A percentile compares a stretch with the other conserved stretches of the same genome.
Evolutionary conservation across 2,888 invertebrate genomes (phyloP).

Genomic region (Microplitis manilae): DNA sequence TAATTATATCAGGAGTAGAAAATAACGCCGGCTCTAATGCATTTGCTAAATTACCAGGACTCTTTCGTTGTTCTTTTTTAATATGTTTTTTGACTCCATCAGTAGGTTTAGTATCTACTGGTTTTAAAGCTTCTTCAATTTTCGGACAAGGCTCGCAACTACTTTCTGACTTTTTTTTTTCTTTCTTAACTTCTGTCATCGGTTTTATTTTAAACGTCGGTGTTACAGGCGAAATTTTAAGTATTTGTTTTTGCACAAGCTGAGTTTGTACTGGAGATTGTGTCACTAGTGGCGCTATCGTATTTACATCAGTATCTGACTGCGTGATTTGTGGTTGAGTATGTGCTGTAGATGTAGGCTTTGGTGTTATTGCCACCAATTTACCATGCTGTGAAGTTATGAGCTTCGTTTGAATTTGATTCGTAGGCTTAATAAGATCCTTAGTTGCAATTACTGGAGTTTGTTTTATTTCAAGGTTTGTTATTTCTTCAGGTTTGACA

Average conservation of each 20-base stretch:
- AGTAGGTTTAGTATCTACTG: constrained; percentile 54
- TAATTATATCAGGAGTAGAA: constrained; percentile 85
- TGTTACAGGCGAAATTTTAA: constrained; percentile 28
- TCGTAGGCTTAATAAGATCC: constrained; percentile 50
- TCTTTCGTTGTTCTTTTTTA: constrained; percentile 74
- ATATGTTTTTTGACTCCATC: constrained; percentile 58
- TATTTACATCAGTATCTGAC: constrained; percentile 1
- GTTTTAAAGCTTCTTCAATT: constrained; percentile 49
- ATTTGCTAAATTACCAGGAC: constrained; percentile 76
- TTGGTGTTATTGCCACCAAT: constrained; percentile 51
- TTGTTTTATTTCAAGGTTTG: constrained; percentile 59
- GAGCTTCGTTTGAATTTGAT: constrained; percentile 54
- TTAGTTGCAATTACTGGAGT: constrained; percentile 58
- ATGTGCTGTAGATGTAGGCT: constrained; percentile 25
- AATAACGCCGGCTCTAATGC: constrained; percentile 78
- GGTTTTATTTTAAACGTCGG: constrained; percentile 65
- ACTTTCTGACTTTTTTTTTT: constrained; percentile 61
- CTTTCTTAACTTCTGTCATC: constrained; percentile 60
- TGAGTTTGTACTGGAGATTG: constrained; percentile 33
- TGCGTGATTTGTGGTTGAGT: constrained; percentile 30
- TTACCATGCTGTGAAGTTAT: constrained; percentile 60
- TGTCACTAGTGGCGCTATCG: constrained; percentile 24
- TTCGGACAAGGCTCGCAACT: constrained; percentile 47
- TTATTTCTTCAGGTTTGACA: constrained; percentile 62
- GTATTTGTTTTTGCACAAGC: constrained; percentile 24